Conservation (phyloP, 2,113 vertebrate genomes). For the Tachycineta bicolor region DNA sequence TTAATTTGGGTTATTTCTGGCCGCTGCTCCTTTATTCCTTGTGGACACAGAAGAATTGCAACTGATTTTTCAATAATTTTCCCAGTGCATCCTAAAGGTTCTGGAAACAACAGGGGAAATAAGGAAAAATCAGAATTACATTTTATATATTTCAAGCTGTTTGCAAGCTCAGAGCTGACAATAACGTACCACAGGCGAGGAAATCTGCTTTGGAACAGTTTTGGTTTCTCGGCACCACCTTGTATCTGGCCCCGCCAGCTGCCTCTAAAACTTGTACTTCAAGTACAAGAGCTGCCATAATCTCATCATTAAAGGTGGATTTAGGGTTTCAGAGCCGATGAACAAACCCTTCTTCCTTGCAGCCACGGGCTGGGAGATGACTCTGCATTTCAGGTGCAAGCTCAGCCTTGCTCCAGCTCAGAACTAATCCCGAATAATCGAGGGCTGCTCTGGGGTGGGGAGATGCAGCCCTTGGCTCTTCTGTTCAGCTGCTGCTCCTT, state of each 20-base stretch:
- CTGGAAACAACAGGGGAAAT: neutral
- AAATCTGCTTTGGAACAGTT: slow-evolving; percentile 12
- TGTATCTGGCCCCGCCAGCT: neutral
- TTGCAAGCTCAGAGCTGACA: neutral
- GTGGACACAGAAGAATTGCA: neutral
- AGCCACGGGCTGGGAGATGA: neutral
- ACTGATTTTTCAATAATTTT: neutral
- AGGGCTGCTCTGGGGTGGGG: neutral
- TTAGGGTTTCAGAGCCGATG: neutral
- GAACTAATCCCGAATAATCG: neutral
- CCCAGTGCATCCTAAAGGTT: neutral
- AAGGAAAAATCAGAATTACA: neutral
- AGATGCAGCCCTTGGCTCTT: neutral
- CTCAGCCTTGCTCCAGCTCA: neutral
- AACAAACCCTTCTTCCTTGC: neutral
- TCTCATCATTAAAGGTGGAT: slow-evolving; percentile 44
- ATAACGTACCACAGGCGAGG: neutral
- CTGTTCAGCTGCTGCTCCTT: neutral
- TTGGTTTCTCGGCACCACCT: neutral
- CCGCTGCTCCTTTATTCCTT: neutral
- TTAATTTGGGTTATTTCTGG: neutral
- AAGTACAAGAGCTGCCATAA: neutral
- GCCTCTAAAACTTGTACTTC: neutral
- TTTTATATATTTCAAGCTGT: neutral
- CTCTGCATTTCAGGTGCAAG: neutral